Evolutionary conservation across 2,888 invertebrate genomes (phyloP), one percentile per base, ranked within the genome.

Genomic region (Cistogaster globosa): DNA sequence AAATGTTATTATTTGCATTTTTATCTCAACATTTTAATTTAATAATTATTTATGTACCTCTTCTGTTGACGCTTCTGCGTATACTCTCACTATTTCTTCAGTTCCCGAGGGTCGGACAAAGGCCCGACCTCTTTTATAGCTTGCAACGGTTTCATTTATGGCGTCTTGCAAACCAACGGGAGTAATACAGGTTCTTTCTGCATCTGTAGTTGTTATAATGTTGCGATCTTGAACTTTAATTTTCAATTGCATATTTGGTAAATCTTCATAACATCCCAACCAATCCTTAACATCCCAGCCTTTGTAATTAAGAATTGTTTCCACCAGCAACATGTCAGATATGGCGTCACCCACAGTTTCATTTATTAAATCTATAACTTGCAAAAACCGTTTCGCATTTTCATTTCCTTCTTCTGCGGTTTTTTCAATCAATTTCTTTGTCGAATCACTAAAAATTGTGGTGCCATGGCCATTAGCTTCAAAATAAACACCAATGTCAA

Each of bases 401-500:
- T 86, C 81, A 57, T 89, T 90, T 9, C 86, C 88, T 63, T 90
- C 87, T 62, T 89, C 87, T 12, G 90, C 89, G 83, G 93, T 93
- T 76, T 91, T 88, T 2, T 71, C 65, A 68, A 97, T 94, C 16
- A 93, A 91, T 14, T 93, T 90, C 89, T 96, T 95, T 0, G 97
- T 96, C 20, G 92, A 92, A 0, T 95, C 93, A 90, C 96, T 97
- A 89, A 98, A 98, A 0, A 98, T 93, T 0, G 97, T 96, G 0
- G 99, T 99, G 16, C 99, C 99, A 93, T 99, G 99, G 0, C 99
- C 99, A 93, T 99, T 99, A 0, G 99, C 99, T 92, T 99, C 99
- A 93, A 99, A 99, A 93, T 99, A 99, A 6, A 99, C 95, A 3
- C 99, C 99, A 88, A 99, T 95, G 91, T 99, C 99, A 93, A 96